Base-by-base conservation (phyloP, 2,888 invertebrate species). In the Lithosia quadra region DNA sequence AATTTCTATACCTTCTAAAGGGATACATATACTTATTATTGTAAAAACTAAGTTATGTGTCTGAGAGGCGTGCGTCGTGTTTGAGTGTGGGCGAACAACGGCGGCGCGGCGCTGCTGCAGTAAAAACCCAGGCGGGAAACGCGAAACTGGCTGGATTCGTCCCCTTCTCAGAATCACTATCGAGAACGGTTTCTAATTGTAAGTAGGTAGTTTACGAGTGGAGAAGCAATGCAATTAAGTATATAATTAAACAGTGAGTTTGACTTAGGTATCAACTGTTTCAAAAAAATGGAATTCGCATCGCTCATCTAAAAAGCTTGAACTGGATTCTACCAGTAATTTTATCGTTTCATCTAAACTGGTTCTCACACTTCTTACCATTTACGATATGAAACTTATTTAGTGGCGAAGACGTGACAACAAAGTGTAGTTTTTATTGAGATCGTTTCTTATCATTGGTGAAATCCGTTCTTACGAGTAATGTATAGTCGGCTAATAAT, bases 81-180 rank as follows among this genome's bases (percentile, higher is more conserved):
- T 33, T 63, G 56, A 68, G 66, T 59, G 67, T 69, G 69, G 67
- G 75, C 77, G 64, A 71, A 77, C 73, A 67, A 68, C 67, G 65
- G 75, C 77, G 64, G 69, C 78, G 75, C 77, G 68, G 71, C 77
- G 61, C 66, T 59, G 21, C 68, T 59, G 72, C 69, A 77, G 71
- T 80, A 84, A 86, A 85, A 87, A 86, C 77, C 69, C 64, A 72
- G 74, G 68, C 79, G 76, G 78, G 80, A 77, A 80, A 83, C 67
- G 75, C 72, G 71, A 81, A 86, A 79, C 83, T 75, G 71, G 72
- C 79, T 81, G 79, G 80, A 80, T 83, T 83, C 76, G 71, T 75
- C 71, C 77, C 68, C 81, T 87, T 88, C 86, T 84, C 64, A 79
- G 87, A 87, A 87, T 74, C 77, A 73, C 71, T 78, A 80, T 76